phyloP scores from a whole-genome alignment of 2,113 vertebrate species.

The Mus pahari region DNA sequence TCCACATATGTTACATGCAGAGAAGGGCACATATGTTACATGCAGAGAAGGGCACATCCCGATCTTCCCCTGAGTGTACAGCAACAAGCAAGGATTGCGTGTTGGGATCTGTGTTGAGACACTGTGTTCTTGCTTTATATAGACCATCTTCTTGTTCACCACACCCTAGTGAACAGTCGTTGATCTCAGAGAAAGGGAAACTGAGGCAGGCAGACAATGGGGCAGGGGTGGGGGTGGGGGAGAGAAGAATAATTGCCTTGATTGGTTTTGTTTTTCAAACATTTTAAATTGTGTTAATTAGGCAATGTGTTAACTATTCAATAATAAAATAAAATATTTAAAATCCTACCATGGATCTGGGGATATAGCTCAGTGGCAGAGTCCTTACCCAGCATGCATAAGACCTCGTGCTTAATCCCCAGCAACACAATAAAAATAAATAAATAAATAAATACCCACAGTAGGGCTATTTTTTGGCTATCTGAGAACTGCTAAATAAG shows the following conservation, averaged over 20 bases:
- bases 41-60: not conserved
- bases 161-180: not conserved
- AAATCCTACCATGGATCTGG: not conserved
- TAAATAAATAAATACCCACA: not conserved
- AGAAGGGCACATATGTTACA: not conserved
- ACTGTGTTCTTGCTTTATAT: not conserved
- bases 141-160: not conserved
- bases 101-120: not conserved
- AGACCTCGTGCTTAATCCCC: not conserved
- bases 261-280: not conserved
- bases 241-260: constrained; percentile 3
- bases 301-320: not conserved
- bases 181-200: not conserved
- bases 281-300: constrained; percentile 45
- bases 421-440: not conserved
- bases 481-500: constrained; percentile 50
- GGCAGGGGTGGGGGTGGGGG: not conserved
- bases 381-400: not conserved
- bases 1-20: not conserved
- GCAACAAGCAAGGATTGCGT: not conserved
- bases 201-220: not conserved
- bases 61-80: not conserved
- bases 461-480: not conserved
- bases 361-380: not conserved
- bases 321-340: constrained; percentile 39